Evolutionary conservation across 2,113 vertebrate species (phyloP).

Genomic region (Myrmecobius fasciatus): DNA sequence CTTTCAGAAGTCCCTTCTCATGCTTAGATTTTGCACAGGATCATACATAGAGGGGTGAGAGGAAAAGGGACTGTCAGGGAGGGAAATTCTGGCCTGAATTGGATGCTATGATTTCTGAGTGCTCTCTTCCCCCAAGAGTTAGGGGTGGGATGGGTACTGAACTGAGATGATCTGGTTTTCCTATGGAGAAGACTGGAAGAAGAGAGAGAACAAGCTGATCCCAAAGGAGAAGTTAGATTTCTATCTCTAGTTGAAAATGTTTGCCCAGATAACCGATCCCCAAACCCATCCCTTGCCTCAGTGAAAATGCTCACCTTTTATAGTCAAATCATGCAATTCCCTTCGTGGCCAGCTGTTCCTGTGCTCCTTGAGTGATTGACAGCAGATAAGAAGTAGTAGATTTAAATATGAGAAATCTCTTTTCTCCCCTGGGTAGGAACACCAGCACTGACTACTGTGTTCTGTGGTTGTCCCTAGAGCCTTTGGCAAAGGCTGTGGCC

Average conservation of each 20-base stretch:
- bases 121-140: too few species aligned
- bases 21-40: not conserved
- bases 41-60: not conserved
- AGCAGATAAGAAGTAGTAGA: not conserved
- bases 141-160: not conserved
- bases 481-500: not conserved
- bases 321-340: not conserved
- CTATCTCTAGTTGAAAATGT: not conserved
- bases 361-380: not conserved
- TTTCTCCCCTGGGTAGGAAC: not conserved
- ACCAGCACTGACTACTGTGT: not conserved
- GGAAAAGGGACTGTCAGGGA: not conserved
- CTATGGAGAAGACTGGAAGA: not conserved
- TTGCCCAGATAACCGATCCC: not conserved
- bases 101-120: not conserved
- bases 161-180: slow-evolving; percentile 51
- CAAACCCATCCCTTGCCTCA: not conserved
- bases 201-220: not conserved
- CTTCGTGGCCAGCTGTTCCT: not conserved
- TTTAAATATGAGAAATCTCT: not conserved
- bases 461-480: not conserved
- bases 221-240: not conserved
- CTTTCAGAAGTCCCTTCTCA: not conserved
- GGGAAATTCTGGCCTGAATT: not conserved
- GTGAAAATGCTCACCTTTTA: not conserved